Conservation (phyloP, 2,888 invertebrate species). For the Cloeon dipterum region DNA sequence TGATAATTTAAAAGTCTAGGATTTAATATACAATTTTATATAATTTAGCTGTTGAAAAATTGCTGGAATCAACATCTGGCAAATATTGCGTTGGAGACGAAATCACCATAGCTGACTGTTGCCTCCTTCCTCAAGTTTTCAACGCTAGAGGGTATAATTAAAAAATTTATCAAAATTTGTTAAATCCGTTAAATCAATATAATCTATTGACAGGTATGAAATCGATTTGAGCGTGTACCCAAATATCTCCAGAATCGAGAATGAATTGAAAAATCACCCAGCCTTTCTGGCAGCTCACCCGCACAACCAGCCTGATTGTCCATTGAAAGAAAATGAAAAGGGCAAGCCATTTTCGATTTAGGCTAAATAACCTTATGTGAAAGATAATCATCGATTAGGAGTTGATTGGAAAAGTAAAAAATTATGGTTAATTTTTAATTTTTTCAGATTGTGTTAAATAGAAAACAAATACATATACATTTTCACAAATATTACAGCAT, state of each 20-base stretch:
- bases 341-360: too few species aligned
- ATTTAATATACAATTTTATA: too few species aligned
- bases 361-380: too few species aligned
- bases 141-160: slow-evolving; percentile 77
- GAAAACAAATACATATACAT: too few species aligned
- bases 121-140: slow-evolving; percentile 84
- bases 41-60: slow-evolving; percentile 74
- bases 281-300: slow-evolving; percentile 84
- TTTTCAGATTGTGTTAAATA: too few species aligned
- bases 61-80: slow-evolving; percentile 61
- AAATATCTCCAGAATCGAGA: slow-evolving; percentile 65
- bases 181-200: slow-evolving; percentile 2
- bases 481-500: too few species aligned
- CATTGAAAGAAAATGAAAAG: too few species aligned
- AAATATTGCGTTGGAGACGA: slow-evolving; percentile 87
- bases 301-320: slow-evolving; percentile 83
- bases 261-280: slow-evolving; percentile 65
- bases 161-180: slow-evolving; percentile 1
- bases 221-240: slow-evolving; percentile 80
- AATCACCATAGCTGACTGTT: slow-evolving; percentile 84
- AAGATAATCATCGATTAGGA: too few species aligned
- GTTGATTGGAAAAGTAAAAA: too few species aligned
- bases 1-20: slow-evolving; percentile 6
- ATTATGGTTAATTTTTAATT: too few species aligned
- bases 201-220: slow-evolving; percentile 53